phyloP scores from a whole-genome alignment of 2,888 invertebrate species.

The Sphaerophoria rueppellii region DNA sequence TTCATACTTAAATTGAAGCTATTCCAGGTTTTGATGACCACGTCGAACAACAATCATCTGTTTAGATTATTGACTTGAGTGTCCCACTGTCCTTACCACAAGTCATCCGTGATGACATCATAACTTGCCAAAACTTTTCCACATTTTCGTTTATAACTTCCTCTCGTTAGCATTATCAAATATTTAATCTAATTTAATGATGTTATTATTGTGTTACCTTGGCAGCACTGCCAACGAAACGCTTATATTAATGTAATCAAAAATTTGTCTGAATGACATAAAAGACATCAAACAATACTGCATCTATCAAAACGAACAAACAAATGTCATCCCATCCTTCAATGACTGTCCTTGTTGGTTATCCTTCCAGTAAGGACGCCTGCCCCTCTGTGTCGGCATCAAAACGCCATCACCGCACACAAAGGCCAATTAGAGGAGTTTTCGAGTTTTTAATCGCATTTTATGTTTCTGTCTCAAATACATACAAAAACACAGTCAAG shows the following conservation, averaged over 20 bases:
- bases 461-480: slow-evolving; percentile 29
- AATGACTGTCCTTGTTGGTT: not conserved
- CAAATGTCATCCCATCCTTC: not conserved
- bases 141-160: too few species aligned
- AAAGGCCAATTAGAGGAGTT: slow-evolving; percentile 63
- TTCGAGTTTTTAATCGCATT: slow-evolving; percentile 66
- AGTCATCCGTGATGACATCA: too few species aligned
- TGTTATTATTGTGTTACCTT: slow-evolving; percentile 62
- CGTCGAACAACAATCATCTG: too few species aligned
- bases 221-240: slow-evolving; percentile 9
- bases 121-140: too few species aligned
- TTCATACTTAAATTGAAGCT: too few species aligned
- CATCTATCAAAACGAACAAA: not conserved
- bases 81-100: too few species aligned
- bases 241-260: slow-evolving; percentile 38
- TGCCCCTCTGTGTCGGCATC: not conserved
- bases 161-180: slow-evolving; percentile 7
- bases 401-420: slow-evolving; percentile 3
- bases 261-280: slow-evolving; percentile 6
- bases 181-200: slow-evolving; percentile 58
- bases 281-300: slow-evolving; percentile 42
- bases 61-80: too few species aligned
- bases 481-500: slow-evolving; percentile 28
- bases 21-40: too few species aligned
- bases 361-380: not conserved